Evolutionary conservation across 2,888 invertebrate genomes (phyloP).

Genomic region (Panzeria rudis): DNA sequence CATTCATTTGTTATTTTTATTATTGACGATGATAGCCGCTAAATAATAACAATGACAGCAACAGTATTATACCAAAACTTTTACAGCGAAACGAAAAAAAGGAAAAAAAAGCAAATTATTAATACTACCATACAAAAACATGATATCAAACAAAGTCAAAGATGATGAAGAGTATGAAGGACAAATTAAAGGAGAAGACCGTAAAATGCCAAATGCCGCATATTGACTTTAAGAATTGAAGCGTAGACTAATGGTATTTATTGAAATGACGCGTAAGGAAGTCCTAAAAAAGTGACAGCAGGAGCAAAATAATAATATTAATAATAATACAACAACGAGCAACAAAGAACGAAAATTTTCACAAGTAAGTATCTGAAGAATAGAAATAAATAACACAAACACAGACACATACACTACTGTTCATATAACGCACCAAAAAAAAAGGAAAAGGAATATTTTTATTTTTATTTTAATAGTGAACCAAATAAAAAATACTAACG

Average conservation of each 20-base stretch:
- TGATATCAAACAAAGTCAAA: slow-evolving; percentile 3
- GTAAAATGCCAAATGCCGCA: slow-evolving; percentile 57
- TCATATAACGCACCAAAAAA: neutral
- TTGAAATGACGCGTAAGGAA: slow-evolving; percentile 63
- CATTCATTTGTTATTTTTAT: slow-evolving; percentile 50
- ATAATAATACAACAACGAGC: slow-evolving; percentile 3
- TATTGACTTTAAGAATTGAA: slow-evolving; percentile 69
- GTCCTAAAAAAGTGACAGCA: slow-evolving; percentile 58
- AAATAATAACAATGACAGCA: slow-evolving; percentile 54
- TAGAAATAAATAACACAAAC: neutral
- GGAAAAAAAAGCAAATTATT: slow-evolving; percentile 15
- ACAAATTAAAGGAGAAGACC: slow-evolving; percentile 21
- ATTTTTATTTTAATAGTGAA: slow-evolving; percentile 14
- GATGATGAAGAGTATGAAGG: slow-evolving; percentile 12
- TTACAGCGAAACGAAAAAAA: neutral
- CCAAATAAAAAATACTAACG: neutral
- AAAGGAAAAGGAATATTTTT: neutral
- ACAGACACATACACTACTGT: neutral
- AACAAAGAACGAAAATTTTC: neutral
- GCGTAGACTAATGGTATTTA: slow-evolving; percentile 67
- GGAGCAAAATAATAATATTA: slow-evolving; percentile 22
- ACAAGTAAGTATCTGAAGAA: slow-evolving; percentile 3
- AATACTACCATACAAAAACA: slow-evolving; percentile 18
- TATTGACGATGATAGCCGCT: slow-evolving; percentile 50
- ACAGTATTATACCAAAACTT: slow-evolving; percentile 33